Evolutionary conservation across 2,888 invertebrate genomes (phyloP).

Genomic region (Andricus quercusramuli): DNA sequence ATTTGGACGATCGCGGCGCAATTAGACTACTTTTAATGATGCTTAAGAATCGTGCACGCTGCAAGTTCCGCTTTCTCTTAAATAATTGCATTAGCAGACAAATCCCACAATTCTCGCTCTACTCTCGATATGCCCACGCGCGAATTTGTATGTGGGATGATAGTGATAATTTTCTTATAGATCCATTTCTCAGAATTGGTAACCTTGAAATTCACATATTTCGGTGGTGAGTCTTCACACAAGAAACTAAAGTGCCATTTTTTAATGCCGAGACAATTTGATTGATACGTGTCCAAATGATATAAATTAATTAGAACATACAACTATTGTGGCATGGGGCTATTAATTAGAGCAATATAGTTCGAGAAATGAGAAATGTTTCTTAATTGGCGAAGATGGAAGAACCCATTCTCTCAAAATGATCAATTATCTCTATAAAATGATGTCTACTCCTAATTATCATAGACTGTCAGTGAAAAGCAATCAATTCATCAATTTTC

Average conservation of each 20-base stretch:
- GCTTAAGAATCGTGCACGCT: conserved; percentile 45
- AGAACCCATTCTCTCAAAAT: not conserved
- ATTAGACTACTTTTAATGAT: conserved; percentile 52
- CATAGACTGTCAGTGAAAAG: not conserved
- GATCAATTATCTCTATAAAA: conserved; percentile 24
- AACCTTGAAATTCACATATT: conserved; percentile 7
- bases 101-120: conserved; percentile 49
- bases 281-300: not conserved
- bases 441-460: not conserved
- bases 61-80: conserved; percentile 52
- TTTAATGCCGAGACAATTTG: too few relatives aligned
- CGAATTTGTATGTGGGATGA: conserved; percentile 36
- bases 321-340: not conserved
- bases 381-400: conserved; percentile 20
- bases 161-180: conserved; percentile 21
- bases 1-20: conserved; percentile 51
- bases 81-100: conserved; percentile 52
- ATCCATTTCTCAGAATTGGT: conserved; percentile 1
- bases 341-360: conserved; percentile 3
- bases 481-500: not conserved
- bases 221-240: not conserved
- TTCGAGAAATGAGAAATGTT: conserved; percentile 6
- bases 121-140: conserved; percentile 34
- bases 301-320: conserved; percentile 1
- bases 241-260: not conserved